Base-by-base conservation (phyloP, 2,113 vertebrate species). In the Callopanchax toddi region DNA sequence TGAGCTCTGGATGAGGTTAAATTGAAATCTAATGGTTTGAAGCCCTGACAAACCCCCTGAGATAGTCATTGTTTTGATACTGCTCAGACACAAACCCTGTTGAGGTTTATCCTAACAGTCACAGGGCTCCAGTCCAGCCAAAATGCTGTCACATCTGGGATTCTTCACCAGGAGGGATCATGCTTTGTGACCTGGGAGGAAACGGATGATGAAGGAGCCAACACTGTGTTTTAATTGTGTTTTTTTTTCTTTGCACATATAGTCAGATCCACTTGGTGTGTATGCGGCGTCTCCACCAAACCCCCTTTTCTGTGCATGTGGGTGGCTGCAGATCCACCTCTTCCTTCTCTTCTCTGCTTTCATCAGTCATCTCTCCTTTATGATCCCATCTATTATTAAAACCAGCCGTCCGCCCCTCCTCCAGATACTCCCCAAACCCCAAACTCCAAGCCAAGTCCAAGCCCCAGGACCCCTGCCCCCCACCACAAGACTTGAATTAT, bases 331-430 rank as follows among this genome's bases (percentile, higher is more conserved):
- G 60, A 69, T 48, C 68, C 74, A 71, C 44, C 63, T 61, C 71
- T 62, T 50, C 37, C 39, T 61, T 57, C 64, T 65, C 51, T 22
- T 61, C 46, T 63, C 36, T 68, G 67, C 76, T 83, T 87, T 82
- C 81, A 76, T 87, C 86, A 76, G 69, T 85, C 75, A 60, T 81
- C 73, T 71, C 81, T 84, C 68, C 86, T 89, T 71, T 73, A 56
- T 22, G 71, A 87, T 83, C 79, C 76, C 85, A 92, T 93, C 75
- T 89, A 92, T 92, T 91, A 92, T 92, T 92, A 81, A 92, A 92
- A 89, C 64, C 87, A 90, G 82, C 67, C 87, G 71, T 72, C 56
- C 78, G 69, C 61, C 78, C 79, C 61, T 63, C 64, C 62, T 60
- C 72, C 58, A 34, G 6, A 25, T 16, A 21, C 60, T 66, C 57